Conservation (phyloP, 2,113 vertebrate species). For the Miniopterus natalensis region DNA sequence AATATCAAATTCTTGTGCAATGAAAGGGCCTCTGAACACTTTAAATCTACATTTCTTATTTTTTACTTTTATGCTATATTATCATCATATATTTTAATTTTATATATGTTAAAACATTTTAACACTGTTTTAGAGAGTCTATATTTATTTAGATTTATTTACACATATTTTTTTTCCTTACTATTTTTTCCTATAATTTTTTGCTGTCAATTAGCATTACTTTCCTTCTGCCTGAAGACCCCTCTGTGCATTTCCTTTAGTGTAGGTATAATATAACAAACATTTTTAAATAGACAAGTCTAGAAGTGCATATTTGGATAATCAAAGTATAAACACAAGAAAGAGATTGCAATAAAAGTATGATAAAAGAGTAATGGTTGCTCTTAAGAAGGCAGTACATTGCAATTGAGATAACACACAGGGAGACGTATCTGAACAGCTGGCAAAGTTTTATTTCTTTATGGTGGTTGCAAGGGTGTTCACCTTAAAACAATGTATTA, state of each 20-base stretch:
- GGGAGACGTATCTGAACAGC: neutral
- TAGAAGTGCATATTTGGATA: neutral
- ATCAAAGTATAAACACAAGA: slow-evolving; percentile 11
- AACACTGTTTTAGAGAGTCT: neutral
- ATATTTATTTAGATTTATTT: slow-evolving; percentile 35
- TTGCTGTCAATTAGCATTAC: neutral
- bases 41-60: neutral
- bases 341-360: neutral
- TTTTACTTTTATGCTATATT: neutral
- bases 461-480: neutral
- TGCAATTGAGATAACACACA: neutral
- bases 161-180: neutral
- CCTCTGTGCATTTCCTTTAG: neutral
- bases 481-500: neutral
- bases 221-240: neutral
- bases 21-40: neutral
- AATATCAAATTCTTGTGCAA: neutral
- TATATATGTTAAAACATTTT: neutral
- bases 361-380: neutral
- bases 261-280: neutral
- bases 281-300: neutral
- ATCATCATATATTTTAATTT: slow-evolving; percentile 9
- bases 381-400: neutral
- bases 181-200: neutral
- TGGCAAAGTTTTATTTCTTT: neutral